phyloP scores from a whole-genome alignment of 2,888 invertebrate species.

The Furcula furcula region DNA sequence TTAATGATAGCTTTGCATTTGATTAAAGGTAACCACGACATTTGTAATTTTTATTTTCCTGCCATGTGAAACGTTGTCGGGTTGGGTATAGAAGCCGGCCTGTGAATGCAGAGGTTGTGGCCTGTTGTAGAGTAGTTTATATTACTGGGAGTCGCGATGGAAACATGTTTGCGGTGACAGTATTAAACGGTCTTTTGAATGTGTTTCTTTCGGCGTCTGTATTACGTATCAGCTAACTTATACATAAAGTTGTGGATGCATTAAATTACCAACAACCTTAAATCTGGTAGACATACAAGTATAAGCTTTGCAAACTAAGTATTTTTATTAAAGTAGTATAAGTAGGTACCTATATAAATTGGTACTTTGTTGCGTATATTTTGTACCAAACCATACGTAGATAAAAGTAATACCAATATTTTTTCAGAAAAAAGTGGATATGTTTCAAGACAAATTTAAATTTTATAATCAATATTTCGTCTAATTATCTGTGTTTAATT shows the following conservation, averaged over 20 bases:
- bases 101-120: constrained; percentile 39
- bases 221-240: constrained; percentile 13
- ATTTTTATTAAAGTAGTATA: no score
- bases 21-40: constrained; percentile 74
- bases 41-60: constrained; percentile 65
- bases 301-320: no score
- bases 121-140: constrained; percentile 48
- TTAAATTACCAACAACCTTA: no score
- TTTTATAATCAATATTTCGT: no score
- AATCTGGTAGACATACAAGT: no score
- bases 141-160: constrained; percentile 45
- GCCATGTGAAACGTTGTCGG: constrained; percentile 34
- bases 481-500: no score
- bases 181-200: constrained; percentile 54
- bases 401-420: no score
- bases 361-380: no score
- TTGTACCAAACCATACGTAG: no score
- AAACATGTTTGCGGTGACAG: constrained; percentile 54
- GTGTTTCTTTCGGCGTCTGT: constrained; percentile 34
- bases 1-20: constrained; percentile 79
- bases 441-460: no score
- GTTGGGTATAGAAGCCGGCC: constrained; percentile 30
- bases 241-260: constrained; percentile 10
- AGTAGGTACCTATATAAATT: no score
- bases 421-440: no score